Evolutionary conservation across 2,113 vertebrate genomes (phyloP), one percentile per base, ranked within the genome.

Genomic region (Bambusicola thoracicus): DNA sequence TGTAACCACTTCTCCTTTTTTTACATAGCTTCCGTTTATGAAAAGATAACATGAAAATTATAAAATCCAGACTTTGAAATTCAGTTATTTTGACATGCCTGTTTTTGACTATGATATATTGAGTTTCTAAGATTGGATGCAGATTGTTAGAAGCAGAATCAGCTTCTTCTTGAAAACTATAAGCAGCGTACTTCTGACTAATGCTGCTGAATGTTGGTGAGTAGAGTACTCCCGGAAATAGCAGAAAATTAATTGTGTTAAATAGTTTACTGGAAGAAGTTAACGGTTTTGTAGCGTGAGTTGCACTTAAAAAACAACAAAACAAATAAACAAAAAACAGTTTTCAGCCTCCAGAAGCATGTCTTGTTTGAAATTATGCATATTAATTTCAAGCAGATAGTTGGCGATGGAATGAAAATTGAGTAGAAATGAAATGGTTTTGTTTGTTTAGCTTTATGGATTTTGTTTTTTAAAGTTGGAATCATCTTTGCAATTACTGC

Each of bases 381-480:
- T 76, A 61, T 94, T 96, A 27, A 73, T 92, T 74, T 87, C 38
- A 79, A 81, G 15, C 22, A 75, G 85, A 77, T 70, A 25, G 8
- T 34, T 22, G 21, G n/a, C 81, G n/a, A 34, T 34, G 74, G 75
- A 82, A 48, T 73, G 5, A 66, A 94, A 13, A 7, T 34, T 46
- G n/a, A 77, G 12, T 27, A 61, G 18, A 40, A 44, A 65, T 61
- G 10, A 41, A 17, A 10, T 61, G 22, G 4, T 40, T 40, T 63
- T 27, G 1, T 38, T 62, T 38, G 10, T 30, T 12, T 8, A 19
- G 5, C 24, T 73, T 14, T 61, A 70, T 4, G 16, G 12, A 3
- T 34, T 38, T 25, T 12, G 65, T 29, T 41, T 67, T 30, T 10
- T 8, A 1, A 91, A 89, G 43, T 72, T 11, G 46, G 22, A 62